These are phyloP conservation scores for Ips nitidus DNA, from an alignment of 1,140 invertebrate species.

Conservation along the genomic window DNA sequence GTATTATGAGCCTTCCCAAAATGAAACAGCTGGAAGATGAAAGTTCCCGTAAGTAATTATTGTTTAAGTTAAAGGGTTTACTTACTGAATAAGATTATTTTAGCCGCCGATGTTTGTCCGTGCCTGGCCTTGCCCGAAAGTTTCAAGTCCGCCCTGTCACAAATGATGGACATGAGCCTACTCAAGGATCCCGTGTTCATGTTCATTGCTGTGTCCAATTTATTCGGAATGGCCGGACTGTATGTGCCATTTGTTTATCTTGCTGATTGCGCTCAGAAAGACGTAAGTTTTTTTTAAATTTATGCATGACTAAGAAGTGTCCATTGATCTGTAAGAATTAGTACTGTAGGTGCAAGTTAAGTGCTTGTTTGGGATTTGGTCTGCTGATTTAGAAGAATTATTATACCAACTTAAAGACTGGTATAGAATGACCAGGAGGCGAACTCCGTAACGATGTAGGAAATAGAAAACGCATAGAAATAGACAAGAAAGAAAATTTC, in stretches of 20 bases:
- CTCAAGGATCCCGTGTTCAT: conserved; percentile 90
- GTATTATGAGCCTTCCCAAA: conserved; percentile 57
- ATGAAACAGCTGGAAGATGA: conserved; percentile 55
- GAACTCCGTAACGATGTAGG: no score
- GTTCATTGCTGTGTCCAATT: conserved; percentile 90
- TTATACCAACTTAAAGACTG: no score
- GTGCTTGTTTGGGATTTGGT: no score
- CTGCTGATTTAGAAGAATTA: no score
- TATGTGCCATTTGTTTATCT: conserved; percentile 96
- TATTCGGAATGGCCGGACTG: conserved; percentile 91
- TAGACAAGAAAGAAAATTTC: no score
- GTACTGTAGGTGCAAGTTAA: no score
- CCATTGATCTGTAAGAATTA: no score
- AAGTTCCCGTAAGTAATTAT: conserved; percentile 63
- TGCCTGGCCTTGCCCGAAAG: conserved; percentile 78
- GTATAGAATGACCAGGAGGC: no score
- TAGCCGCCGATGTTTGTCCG: conserved; percentile 72
- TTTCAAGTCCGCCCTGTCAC: conserved; percentile 77
- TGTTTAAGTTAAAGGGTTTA: not conserved
- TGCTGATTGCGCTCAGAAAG: conserved; percentile 74
- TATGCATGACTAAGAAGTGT: no score
- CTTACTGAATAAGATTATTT: conserved; percentile 4
- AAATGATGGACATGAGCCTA: conserved; percentile 92
- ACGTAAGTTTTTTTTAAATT: conserved; percentile 56
- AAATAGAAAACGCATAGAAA: no score